These are phyloP conservation scores for Polylopha cassiicola DNA, from an alignment of 2,888 invertebrate species.

Conservation along the genomic window DNA sequence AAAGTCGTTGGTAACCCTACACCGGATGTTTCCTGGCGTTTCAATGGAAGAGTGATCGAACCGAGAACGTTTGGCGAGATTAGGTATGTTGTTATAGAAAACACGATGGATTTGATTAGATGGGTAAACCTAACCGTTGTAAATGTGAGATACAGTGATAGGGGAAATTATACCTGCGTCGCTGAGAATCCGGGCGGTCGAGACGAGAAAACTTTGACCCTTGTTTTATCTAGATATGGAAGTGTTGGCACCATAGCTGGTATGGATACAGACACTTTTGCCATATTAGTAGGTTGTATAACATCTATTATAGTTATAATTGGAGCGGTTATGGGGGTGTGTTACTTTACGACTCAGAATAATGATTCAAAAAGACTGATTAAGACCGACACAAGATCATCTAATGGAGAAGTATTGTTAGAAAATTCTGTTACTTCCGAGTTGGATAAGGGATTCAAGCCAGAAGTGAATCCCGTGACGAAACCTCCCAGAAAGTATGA, in stretches of 20 bases:
- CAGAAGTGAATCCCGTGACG: constrained; percentile 88
- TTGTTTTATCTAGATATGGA: constrained; percentile 74
- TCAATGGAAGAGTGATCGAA: constrained; percentile 80
- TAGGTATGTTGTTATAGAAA: constrained; percentile 67
- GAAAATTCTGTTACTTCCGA: constrained; percentile 85
- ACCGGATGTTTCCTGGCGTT: constrained; percentile 85
- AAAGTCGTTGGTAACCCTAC: constrained; percentile 86
- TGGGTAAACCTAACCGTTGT: constrained; percentile 84
- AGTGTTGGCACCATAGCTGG: constrained; percentile 63
- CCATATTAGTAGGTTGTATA: constrained; percentile 70
- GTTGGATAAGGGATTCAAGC: constrained; percentile 87
- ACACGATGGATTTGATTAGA: constrained; percentile 65
- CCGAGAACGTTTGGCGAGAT: constrained; percentile 68
- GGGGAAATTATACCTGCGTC: constrained; percentile 86
- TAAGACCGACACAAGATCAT: constrained; percentile 77
- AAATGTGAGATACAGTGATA: constrained; percentile 79
- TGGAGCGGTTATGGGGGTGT: constrained; percentile 65
- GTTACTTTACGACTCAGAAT: constrained; percentile 74
- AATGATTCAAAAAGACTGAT: constrained; percentile 77
- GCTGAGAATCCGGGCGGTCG: constrained; percentile 90
- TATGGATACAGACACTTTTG: constrained; percentile 70
- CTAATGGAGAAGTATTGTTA: constrained; percentile 81
- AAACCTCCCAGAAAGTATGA: constrained; percentile 88
- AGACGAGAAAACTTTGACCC: constrained; percentile 84
- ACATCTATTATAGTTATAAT: constrained; percentile 67